Conservation (phyloP, 2,113 vertebrate genomes). For the Pomatorhinus ruficollis region DNA sequence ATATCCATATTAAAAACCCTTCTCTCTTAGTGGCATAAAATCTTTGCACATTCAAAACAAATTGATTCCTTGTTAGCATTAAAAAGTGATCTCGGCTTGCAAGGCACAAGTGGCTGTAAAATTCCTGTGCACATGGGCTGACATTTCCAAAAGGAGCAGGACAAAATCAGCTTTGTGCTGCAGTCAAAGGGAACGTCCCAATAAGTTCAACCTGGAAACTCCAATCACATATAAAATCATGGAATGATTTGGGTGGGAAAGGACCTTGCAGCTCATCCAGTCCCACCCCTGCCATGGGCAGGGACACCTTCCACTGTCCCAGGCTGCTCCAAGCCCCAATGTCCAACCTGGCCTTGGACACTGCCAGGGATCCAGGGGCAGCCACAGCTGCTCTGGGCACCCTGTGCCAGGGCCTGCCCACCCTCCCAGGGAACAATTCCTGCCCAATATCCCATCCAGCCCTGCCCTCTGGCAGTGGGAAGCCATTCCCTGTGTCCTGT, state of each 20-base stretch:
- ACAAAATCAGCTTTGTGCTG: neutral
- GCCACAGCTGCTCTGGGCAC: neutral
- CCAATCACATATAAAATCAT: neutral
- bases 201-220: neutral
- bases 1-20: neutral
- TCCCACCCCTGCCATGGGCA: neutral
- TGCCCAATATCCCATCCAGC: neutral
- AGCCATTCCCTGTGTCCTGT: neutral
- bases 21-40: slow-evolving; percentile 22
- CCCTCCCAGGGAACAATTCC: neutral
- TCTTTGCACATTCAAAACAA: slow-evolving; percentile 36
- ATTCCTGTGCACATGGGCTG: neutral
- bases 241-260: neutral
- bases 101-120: neutral
- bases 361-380: neutral
- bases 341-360: neutral
- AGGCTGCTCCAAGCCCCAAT: neutral
- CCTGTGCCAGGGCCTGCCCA: neutral
- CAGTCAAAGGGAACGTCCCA: neutral
- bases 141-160: neutral
- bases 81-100: neutral
- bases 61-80: slow-evolving; percentile 34
- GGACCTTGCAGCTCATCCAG: fast-evolving
- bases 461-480: neutral
- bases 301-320: neutral